These are phyloP conservation scores for Chascanopsetta lugubris DNA, from an alignment of 2,113 vertebrate species.

Conservation along the genomic window DNA sequence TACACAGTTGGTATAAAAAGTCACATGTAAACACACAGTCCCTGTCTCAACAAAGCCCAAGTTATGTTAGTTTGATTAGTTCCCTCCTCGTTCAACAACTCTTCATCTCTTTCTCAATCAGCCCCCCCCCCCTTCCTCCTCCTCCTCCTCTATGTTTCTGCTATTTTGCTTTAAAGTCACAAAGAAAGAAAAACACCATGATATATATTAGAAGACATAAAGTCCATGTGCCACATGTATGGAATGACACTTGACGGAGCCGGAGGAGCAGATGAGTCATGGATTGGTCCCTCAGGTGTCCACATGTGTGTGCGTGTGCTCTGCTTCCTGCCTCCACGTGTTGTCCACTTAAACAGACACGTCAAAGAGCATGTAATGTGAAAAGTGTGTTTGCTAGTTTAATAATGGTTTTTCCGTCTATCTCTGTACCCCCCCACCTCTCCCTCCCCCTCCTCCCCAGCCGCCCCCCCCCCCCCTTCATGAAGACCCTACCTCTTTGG, in stretches of 20 bases:
- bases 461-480: slow-evolving; percentile 60
- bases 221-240: slow-evolving; percentile 64
- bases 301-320: slow-evolving; percentile 56
- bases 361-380: slow-evolving; percentile 69
- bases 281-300: slow-evolving; percentile 56
- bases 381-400: slow-evolving; percentile 78
- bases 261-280: slow-evolving; percentile 59
- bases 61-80: slow-evolving; percentile 61
- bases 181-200: slow-evolving; percentile 12
- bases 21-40: slow-evolving; percentile 52
- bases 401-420: slow-evolving; percentile 91
- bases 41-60: slow-evolving; percentile 56
- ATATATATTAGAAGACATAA: slow-evolving; percentile 46
- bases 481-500: slow-evolving; percentile 99
- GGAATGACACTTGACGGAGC: slow-evolving; percentile 63
- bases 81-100: slow-evolving; percentile 61
- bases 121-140: too few species aligned
- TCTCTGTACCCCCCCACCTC: slow-evolving; percentile 82
- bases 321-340: slow-evolving; percentile 65
- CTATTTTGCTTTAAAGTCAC: slow-evolving; percentile 22
- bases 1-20: slow-evolving; percentile 47
- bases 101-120: slow-evolving; percentile 49
- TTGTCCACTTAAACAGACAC: slow-evolving; percentile 72
- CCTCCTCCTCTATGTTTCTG: slow-evolving; percentile 26
- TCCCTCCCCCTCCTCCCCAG: background rate